A percentile compares a stretch with the other conserved stretches of the same genome.
phyloP scores from a whole-genome alignment of 2,113 vertebrate species.

The Solea senegalensis region DNA sequence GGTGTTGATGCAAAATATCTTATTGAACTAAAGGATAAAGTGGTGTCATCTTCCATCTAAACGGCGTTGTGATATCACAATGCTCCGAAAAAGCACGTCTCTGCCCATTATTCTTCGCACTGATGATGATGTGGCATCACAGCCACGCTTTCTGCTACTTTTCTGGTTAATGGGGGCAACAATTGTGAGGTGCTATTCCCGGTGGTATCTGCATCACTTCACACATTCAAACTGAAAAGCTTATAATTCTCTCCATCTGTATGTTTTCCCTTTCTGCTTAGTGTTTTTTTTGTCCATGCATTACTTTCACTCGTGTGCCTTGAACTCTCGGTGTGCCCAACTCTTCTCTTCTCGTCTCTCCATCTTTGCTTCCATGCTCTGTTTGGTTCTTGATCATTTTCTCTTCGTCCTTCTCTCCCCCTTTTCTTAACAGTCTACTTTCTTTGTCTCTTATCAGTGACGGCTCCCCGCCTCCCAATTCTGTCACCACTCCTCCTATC shows the following conservation, averaged over 20 bases:
- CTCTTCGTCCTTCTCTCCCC: slow-evolving; percentile 9
- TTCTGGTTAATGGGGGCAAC: neutral
- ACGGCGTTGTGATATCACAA: neutral
- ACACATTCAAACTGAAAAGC: slow-evolving; percentile 21
- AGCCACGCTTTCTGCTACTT: neutral
- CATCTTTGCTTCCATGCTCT: neutral
- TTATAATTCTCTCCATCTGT: slow-evolving; percentile 29
- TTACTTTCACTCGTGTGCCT: slow-evolving; percentile 20
- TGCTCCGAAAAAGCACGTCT: neutral
- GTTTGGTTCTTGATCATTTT: neutral
- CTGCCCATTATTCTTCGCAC: neutral
- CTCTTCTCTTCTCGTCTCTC: slow-evolving; percentile 12
- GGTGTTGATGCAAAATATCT: neutral
- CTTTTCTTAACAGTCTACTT: neutral
- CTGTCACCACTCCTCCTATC: slow-evolving; percentile 26
- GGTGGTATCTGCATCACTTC: slow-evolving; percentile 16
- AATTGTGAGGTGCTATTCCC: neutral
- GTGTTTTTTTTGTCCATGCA: slow-evolving; percentile 23
- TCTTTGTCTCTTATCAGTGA: slow-evolving; percentile 5
- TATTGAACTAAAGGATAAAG: neutral
- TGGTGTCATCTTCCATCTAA: neutral
- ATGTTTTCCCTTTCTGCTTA: neutral
- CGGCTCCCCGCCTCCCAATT: slow-evolving; percentile 17
- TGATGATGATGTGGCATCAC: neutral
- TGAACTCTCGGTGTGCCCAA: slow-evolving; percentile 23